Conservation (phyloP, 2,888 invertebrate genomes). For the Neoitamus cyanurus region DNA sequence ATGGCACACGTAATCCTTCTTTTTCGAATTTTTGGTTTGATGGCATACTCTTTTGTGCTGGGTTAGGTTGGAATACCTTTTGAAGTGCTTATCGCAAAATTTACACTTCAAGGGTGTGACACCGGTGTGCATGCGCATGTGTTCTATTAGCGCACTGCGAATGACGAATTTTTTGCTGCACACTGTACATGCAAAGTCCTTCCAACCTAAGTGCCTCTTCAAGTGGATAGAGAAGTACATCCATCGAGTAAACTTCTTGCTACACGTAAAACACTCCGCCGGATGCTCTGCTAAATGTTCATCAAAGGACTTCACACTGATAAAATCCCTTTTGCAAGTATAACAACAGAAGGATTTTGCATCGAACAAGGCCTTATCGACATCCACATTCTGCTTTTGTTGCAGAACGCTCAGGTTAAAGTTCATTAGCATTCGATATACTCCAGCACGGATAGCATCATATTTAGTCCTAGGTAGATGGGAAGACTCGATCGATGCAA, state of each 20-base stretch:
- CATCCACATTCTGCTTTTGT: constrained; percentile 61
- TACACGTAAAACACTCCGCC: constrained; percentile 83
- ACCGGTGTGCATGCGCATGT: constrained; percentile 85
- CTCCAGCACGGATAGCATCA: constrained; percentile 61
- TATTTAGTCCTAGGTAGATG: constrained; percentile 54
- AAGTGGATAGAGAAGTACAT: constrained; percentile 81
- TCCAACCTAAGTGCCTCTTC: constrained; percentile 83
- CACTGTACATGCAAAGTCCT: constrained; percentile 76
- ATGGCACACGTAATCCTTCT: constrained; percentile 79
- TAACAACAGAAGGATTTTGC: constrained; percentile 68
- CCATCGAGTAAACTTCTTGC: constrained; percentile 80
- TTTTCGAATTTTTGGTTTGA: constrained; percentile 76
- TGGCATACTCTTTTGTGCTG: constrained; percentile 86
- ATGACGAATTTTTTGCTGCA: constrained; percentile 87
- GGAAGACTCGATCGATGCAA: constrained; percentile 35
- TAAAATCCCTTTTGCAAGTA: constrained; percentile 75
- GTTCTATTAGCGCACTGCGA: constrained; percentile 83
- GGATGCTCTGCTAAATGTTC: constrained; percentile 83
- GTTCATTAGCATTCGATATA: constrained; percentile 64
- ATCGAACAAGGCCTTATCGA: constrained; percentile 62
- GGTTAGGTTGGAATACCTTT: constrained; percentile 84
- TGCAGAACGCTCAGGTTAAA: constrained; percentile 64
- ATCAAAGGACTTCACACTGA: constrained; percentile 75
- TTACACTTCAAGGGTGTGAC: constrained; percentile 84
- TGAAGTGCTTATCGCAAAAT: constrained; percentile 82